Evolutionary conservation across 2,797 vertebrate genomes (phyloP), one percentile per base, ranked within the genome.

Genomic region (Mormyrus proboscirostris): DNA sequence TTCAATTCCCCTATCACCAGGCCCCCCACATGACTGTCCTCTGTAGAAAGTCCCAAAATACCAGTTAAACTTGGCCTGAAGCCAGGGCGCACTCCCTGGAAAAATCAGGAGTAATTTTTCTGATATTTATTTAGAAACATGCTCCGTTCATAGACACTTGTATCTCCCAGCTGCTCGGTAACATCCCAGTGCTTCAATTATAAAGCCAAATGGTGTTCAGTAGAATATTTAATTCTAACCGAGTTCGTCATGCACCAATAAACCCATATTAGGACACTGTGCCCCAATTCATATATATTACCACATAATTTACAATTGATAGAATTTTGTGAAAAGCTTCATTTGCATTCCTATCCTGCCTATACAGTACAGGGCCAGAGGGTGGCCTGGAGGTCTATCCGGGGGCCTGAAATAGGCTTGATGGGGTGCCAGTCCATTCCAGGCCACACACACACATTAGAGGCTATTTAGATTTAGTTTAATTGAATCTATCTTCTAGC

Each of bases 11-110:
- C 6, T 38, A 49, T 49, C 44, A 5, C 4, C n/a, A 50, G 2
- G 6, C 22, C 44, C 16, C 47, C n/a, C 76, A n/a, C 76, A 41
- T 0, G 7, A n/a, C 1, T 19, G 69, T 49, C 47, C 62, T 79
- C 29, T 69, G 47, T 25, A 86, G 76, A 25, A 88, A 57, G 47
- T 57, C 44, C 22, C 62, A 41, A 55, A 69, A 90, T 53, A 89
- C 87, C 85, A 55, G 19, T 22, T 91, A 84, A 86, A 65, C 88
- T 90, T 87, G 47, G 29, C 89, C 33, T 25, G 62, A 0, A 79
- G 65, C 65, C 90, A 90, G 47, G 12, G 47, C 69, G 50, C 50
- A 90, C 49, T 90, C 22, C 82, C 57, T 89, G 73, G 62, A 79
- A 88, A 86, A 65, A 9, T 69, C 22, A 86, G 41, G 19, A 88